Evolutionary conservation across 2,797 vertebrate species (phyloP).

Genomic region (Syndactyla subalaris): DNA sequence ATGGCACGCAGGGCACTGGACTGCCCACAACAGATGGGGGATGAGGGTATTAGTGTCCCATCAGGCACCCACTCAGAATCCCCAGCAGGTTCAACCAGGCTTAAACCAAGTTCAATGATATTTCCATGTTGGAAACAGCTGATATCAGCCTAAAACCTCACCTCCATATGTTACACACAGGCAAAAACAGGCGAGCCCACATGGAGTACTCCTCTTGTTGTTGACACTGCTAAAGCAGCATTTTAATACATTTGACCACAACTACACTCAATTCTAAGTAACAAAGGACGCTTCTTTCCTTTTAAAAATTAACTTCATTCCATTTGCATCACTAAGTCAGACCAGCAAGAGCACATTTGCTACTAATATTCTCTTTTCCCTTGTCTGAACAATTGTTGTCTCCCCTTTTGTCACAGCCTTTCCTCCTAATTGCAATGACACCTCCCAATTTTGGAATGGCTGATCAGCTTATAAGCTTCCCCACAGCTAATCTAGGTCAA

Average conservation of each 20-base stretch:
- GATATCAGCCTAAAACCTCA: conserved; percentile 58
- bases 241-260: neutral
- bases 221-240: neutral
- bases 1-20: neutral
- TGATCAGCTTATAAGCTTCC: conserved; percentile 72
- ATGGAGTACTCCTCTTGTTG: neutral
- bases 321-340: neutral
- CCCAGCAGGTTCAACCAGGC: conserved; percentile 27
- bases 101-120: conserved; percentile 54
- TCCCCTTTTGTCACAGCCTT: conserved; percentile 21
- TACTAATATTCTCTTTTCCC: neutral
- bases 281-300: neutral
- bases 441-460: conserved; percentile 41
- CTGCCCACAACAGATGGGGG: neutral
- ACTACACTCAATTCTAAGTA: neutral
- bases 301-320: neutral
- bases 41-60: neutral
- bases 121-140: conserved; percentile 56
- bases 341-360: neutral
- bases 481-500: conserved; percentile 67
- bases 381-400: neutral
- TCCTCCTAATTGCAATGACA: conserved; percentile 63
- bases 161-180: conserved; percentile 21
- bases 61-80: conserved; percentile 18
- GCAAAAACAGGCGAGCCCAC: neutral